Evolutionary conservation across 2,888 invertebrate species (phyloP).

Genomic region (Polydrusus pterygomalis): DNA sequence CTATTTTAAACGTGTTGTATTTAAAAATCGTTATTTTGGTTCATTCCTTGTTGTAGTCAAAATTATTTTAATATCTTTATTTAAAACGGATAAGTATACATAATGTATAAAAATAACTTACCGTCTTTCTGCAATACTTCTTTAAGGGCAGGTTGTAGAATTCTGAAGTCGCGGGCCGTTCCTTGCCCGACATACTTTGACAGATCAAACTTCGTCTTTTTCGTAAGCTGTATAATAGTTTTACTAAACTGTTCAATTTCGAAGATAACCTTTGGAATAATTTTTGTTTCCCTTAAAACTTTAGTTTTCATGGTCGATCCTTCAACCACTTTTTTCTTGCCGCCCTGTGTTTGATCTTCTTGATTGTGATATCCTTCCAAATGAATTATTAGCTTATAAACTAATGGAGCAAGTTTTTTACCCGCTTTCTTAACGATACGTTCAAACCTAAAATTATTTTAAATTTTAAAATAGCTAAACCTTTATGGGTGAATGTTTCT

Average conservation of each 20-base stretch:
- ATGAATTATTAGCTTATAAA: conserved; percentile 77
- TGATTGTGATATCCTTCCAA: conserved; percentile 73
- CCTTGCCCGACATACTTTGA: conserved; percentile 77
- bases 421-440: conserved; percentile 76
- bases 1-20: too few species aligned
- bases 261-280: conserved; percentile 79
- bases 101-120: neutral
- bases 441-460: conserved; percentile 75
- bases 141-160: conserved; percentile 41
- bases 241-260: conserved; percentile 80
- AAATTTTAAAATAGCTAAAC: too few species aligned
- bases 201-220: conserved; percentile 76
- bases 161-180: conserved; percentile 79
- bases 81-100: too few species aligned
- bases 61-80: too few species aligned
- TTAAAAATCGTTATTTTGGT: too few species aligned
- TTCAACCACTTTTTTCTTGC: conserved; percentile 66
- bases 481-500: too few species aligned
- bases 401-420: conserved; percentile 75
- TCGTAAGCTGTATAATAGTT: conserved; percentile 76
- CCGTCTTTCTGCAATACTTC: conserved; percentile 3
- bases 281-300: conserved; percentile 77
- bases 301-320: conserved; percentile 70
- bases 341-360: conserved; percentile 58
- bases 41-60: too few species aligned